These are phyloP conservation scores for Vanessa cardui DNA, from an alignment of 2,888 invertebrate genomes.

Conservation along the genomic window DNA sequence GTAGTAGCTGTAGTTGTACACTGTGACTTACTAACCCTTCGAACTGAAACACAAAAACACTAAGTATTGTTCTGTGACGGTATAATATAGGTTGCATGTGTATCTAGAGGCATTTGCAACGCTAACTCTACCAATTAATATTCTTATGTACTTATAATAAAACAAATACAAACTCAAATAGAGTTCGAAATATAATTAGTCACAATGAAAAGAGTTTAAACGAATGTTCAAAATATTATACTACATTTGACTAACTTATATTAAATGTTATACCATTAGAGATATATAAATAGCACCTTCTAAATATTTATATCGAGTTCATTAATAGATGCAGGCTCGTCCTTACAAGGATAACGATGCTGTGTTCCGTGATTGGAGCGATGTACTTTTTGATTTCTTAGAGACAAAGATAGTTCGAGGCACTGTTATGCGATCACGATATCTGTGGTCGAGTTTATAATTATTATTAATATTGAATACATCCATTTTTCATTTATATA, in stretches of 20 bases:
- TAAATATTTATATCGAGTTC: conserved; percentile 59
- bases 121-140: too few relatives aligned
- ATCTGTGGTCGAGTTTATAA: not conserved
- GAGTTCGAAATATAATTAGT: too few relatives aligned
- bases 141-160: too few relatives aligned
- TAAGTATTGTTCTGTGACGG: too few relatives aligned
- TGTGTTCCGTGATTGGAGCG: conserved; percentile 54
- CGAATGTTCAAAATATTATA: not conserved
- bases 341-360: conserved; percentile 64
- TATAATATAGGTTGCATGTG: too few relatives aligned
- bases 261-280: conserved; percentile 11
- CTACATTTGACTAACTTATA: not conserved
- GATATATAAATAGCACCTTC: conserved; percentile 46
- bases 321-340: conserved; percentile 53
- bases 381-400: conserved; percentile 51
- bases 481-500: not conserved
- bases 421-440: conserved; percentile 1
- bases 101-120: too few relatives aligned
- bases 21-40: too few relatives aligned
- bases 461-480: not conserved
- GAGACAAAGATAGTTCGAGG: conserved; percentile 18
- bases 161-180: too few relatives aligned
- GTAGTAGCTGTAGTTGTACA: too few relatives aligned
- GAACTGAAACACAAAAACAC: too few relatives aligned
- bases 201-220: too few relatives aligned